Evolutionary conservation across 2,888 invertebrate species (phyloP), one percentile per base, ranked within the genome.

Genomic region (Drosophila infuscata): DNA sequence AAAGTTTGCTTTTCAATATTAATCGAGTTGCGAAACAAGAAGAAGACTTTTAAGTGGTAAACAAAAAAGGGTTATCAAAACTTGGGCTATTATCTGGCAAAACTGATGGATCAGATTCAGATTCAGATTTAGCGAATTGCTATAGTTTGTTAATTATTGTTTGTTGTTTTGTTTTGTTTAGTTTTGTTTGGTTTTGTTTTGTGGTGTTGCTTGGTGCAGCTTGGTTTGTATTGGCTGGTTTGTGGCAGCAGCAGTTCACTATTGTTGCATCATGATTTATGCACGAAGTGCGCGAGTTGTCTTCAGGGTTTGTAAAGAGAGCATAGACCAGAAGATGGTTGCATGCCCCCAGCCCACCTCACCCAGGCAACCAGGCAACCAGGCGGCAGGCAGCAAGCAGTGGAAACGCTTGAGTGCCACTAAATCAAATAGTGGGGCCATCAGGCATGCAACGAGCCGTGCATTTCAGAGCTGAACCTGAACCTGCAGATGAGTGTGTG

Each of bases 401-500:
- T 64, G 63, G 65, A 63, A 67, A 70, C 76, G 67, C 81, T 76
- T 65, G 78, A 80, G 81, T 79, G 71, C 69, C 79, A 88, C 82
- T 82, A 88, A 85, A 88, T 83, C 85, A 88, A 83, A 83, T 83
- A 84, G 77, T 79, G 72, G 68, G 65, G 62, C 80, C 82, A 88
- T 88, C 82, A 82, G 74, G 77, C 82, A 88, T 76, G 79, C 85
- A 88, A 88, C 88, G 79, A 82, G 83, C 82, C 82, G 60, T 83
- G 75, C 56, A 62, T 60, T 35, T 30, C 38, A 49, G 9, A 70
- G 70, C 69, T 72, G 73, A 81, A 79, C 65, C 77, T 73, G 63
- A 77, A 73, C 61, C 76, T 62, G 35, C 53, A 72, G 29, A 59
- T 61, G 53, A 35, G 48, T n/a, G 33, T 33, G 66, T 54, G 57